These are phyloP conservation scores for Hirundichthys speculiger DNA, from an alignment of 2,113 vertebrate genomes.

Conservation along the genomic window DNA sequence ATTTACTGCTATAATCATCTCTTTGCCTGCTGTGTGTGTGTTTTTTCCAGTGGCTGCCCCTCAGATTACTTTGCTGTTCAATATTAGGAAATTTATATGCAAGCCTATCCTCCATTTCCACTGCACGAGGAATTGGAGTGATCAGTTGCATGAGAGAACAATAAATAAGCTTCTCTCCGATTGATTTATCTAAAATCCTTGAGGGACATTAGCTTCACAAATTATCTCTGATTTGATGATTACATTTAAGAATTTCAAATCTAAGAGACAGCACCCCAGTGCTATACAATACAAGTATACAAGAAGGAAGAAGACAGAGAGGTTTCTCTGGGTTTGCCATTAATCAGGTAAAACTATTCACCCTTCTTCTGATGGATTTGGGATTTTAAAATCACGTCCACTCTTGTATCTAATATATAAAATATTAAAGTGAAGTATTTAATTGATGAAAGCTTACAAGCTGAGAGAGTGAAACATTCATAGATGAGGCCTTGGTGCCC, in stretches of 20 bases:
- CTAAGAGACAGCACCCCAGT: neutral
- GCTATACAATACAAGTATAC: neutral
- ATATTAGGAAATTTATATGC: constrained; percentile 53
- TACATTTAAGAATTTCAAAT: constrained; percentile 24
- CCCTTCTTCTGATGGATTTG: neutral
- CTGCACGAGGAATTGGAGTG: constrained; percentile 38
- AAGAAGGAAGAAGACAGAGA: no score
- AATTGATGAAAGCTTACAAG: constrained; percentile 10
- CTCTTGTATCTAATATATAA: neutral
- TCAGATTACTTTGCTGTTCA: constrained; percentile 47
- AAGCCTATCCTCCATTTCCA: constrained; percentile 33
- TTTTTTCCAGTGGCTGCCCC: constrained; percentile 41
- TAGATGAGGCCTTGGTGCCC: constrained; percentile 14
- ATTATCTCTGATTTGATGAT: constrained; percentile 20
- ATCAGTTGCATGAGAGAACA: constrained; percentile 50
- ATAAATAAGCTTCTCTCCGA: constrained; percentile 40
- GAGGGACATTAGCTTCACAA: constrained; percentile 24
- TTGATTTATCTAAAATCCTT: constrained; percentile 48
- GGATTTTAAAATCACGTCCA: neutral
- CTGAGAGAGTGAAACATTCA: constrained; percentile 23
- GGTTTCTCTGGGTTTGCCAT: neutral
- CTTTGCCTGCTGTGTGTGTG: constrained; percentile 29
- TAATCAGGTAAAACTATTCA: neutral
- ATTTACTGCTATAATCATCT: constrained; percentile 41
- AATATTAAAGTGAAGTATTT: constrained; percentile 12